Evolutionary conservation across 2,113 vertebrate genomes (phyloP), one percentile per base, ranked within the genome.

Genomic region (Maccullochella peelii): DNA sequence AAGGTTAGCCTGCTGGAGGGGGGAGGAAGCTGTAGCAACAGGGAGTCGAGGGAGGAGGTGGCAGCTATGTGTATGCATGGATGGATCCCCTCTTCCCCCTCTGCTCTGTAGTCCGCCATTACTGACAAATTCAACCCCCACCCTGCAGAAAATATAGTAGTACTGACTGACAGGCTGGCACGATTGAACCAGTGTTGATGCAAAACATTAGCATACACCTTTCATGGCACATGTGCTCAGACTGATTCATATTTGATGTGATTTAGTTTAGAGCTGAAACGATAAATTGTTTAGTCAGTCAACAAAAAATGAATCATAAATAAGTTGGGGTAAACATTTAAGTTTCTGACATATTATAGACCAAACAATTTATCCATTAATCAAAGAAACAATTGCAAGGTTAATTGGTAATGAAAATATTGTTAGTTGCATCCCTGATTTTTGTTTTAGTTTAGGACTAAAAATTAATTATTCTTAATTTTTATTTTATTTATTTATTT

Each of bases 1-100:
- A 80, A 88, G 91, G 90, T 89, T 86, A 91, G 85, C 84, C 66
- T 61, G 82, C 87, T 57, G 82, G 80, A 86, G 85, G 67, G 65
- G 72, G 75, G 74, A 65, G 81, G 86, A 54, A 71, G 61, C 75
- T 76, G 75, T 68, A 88, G 84, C 90, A 84, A 84, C 73, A 84
- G 85, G 91, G 88, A 86, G 91, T 87, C 25, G 1, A 77, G 66
- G 20, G 21, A 55, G 59, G 11, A 20, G 72, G 78, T 76, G 73
- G 38, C 42, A 33, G 40, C 54, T 16, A 36, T 10, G 40, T 68
- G 52, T 21, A 36, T 84, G 63, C 15, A 83, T 88, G 82, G 79
- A 79, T 85, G 69, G 18, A 76, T 82, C 79, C 20, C 30, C n/a
- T 47, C 55, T 33, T 25, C 65, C 44, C 59, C 59, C 42, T 47